phyloP scores from a whole-genome alignment of 2,888 invertebrate genomes.

The Ornithoptera priamus region DNA sequence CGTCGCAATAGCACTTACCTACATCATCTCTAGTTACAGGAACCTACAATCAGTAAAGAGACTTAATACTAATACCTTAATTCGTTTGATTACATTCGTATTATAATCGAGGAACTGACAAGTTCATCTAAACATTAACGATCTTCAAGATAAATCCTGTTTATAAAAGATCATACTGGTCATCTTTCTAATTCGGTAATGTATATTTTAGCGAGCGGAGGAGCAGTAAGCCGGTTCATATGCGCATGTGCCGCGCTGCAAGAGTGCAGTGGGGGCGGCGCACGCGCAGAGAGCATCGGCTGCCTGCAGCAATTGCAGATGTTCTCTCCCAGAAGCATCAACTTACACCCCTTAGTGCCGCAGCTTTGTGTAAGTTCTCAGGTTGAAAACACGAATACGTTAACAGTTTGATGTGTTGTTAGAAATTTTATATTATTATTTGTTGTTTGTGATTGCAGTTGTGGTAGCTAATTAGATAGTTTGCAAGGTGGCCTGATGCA shows the following conservation, averaged over 20 bases:
- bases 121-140: too few relatives aligned
- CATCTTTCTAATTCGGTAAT: neutral
- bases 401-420: neutral
- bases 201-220: conserved; percentile 48
- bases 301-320: conserved; percentile 98
- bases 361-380: conserved; percentile 89
- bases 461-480: too few relatives aligned
- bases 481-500: too few relatives aligned
- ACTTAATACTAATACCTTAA: too few relatives aligned
- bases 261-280: conserved; percentile 93
- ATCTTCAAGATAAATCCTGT: neutral
- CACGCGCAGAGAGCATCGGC: conserved; percentile 96
- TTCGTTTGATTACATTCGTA: too few relatives aligned
- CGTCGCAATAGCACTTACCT: too few relatives aligned
- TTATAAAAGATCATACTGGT: too few relatives aligned
- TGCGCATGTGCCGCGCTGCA: conserved; percentile 97
- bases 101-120: too few relatives aligned
- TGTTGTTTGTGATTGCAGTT: neutral
- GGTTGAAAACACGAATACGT: too few relatives aligned
- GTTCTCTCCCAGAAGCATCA: conserved; percentile 97
- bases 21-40: too few relatives aligned
- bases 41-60: too few relatives aligned
- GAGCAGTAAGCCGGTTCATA: conserved; percentile 83
- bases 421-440: neutral
- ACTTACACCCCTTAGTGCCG: conserved; percentile 94